These are phyloP conservation scores for Rhogogaster chlorosoma DNA, from an alignment of 2,888 invertebrate species.

Conservation along the genomic window DNA sequence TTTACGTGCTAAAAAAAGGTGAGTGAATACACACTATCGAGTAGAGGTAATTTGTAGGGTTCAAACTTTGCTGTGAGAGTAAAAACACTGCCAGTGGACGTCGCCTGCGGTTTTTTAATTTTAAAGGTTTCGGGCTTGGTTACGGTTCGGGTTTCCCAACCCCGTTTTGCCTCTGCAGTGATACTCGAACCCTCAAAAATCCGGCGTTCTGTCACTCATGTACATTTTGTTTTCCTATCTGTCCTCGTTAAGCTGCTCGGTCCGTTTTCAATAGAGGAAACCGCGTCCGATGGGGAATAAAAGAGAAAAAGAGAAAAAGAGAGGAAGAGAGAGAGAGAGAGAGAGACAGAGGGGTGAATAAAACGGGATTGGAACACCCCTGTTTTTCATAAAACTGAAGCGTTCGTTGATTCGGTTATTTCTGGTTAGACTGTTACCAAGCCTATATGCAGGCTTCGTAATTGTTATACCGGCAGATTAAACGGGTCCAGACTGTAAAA, in stretches of 20 bases:
- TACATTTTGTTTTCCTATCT: slow-evolving; percentile 25
- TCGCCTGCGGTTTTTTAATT: slow-evolving; percentile 9
- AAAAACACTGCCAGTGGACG: neutral
- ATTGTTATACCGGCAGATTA: neutral
- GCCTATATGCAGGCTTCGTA: neutral
- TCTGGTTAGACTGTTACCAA: neutral
- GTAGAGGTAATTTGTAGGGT: neutral
- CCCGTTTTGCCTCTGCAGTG: neutral
- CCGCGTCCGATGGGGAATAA: neutral
- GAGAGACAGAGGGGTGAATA: neutral
- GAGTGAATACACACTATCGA: slow-evolving; percentile 66
- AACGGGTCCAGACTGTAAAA: neutral
- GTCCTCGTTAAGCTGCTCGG: slow-evolving; percentile 25
- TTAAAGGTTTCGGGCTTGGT: slow-evolving; percentile 14
- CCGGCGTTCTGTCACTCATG: neutral
- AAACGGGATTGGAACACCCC: neutral
- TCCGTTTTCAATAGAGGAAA: slow-evolving; percentile 21
- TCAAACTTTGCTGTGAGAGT: neutral
- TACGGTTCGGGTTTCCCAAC: neutral
- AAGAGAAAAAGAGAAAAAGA: neutral
- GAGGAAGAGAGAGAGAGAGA: neutral
- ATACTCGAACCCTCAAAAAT: slow-evolving; percentile 18
- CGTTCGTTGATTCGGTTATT: slow-evolving; percentile 23
- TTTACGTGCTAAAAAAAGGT: slow-evolving; percentile 95
- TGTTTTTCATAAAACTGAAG: neutral